These are phyloP conservation scores for Belonocnema kinseyi DNA, from an alignment of 1,140 invertebrate species.

Conservation along the genomic window DNA sequence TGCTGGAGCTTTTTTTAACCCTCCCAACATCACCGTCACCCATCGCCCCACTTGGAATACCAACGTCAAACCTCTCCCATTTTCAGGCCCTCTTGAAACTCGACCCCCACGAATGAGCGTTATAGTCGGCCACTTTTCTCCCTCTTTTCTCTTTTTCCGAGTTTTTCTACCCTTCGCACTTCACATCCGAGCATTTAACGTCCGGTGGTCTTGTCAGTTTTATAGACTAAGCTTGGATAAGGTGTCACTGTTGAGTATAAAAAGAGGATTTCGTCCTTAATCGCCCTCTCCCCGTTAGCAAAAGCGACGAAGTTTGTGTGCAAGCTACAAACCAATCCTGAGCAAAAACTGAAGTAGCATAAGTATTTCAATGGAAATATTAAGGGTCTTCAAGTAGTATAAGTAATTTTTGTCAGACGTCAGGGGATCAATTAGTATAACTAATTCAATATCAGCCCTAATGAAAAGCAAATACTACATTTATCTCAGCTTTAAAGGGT, in stretches of 20 bases:
- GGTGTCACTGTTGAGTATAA: conserved; percentile 18
- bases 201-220: conserved; percentile 22
- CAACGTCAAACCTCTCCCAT: not conserved
- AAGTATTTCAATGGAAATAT: no score
- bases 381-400: no score
- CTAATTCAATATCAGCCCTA: no score
- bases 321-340: not conserved
- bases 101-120: conserved; percentile 20
- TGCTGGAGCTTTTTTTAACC: conserved; percentile 35
- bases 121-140: conserved; percentile 30
- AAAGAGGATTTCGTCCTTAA: not conserved
- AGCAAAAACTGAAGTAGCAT: not conserved
- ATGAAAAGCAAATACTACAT: no score
- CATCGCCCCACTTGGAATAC: conserved; percentile 19
- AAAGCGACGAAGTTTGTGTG: not conserved
- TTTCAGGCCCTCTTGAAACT: not conserved
- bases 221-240: conserved; percentile 24
- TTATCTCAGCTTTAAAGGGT: no score
- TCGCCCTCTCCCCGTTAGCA: not conserved
- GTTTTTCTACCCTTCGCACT: conserved; percentile 24
- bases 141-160: conserved; percentile 1
- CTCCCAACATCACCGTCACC: not conserved
- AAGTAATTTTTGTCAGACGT: no score
- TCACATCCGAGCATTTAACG: conserved; percentile 17
- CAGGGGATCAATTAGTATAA: no score